These are phyloP conservation scores for Phenganax marumi DNA, from an alignment of 92 coral and sea anemone genomes.

Conservation along the genomic window DNA sequence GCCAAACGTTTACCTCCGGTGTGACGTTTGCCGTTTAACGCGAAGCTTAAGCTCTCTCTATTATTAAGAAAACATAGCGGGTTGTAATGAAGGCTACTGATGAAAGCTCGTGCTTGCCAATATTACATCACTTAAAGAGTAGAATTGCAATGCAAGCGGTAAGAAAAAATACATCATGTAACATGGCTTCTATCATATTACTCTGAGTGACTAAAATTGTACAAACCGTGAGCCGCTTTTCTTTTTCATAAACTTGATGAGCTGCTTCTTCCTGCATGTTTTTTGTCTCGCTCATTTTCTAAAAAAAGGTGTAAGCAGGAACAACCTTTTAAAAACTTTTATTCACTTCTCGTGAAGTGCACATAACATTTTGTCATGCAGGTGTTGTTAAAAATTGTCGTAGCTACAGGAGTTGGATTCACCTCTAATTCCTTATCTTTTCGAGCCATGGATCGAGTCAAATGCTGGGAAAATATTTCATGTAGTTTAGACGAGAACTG, in stretches of 20 bases:
- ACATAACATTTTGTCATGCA: neutral
- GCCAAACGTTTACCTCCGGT: too few species aligned
- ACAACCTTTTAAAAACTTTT: neutral
- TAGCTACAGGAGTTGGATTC: too few species aligned
- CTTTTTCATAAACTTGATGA: conserved; percentile 17
- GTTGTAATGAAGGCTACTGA: too few species aligned
- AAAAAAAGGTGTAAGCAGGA: neutral
- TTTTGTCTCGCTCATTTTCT: conserved; percentile 24
- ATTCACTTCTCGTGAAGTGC: neutral
- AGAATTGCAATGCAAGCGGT: too few species aligned
- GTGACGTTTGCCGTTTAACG: too few species aligned
- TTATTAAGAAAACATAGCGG: too few species aligned
- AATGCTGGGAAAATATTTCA: conserved; percentile 22
- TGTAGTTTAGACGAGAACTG: neutral
- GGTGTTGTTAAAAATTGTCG: neutral
- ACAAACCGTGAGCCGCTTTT: conserved; percentile 36
- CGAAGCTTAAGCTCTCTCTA: too few species aligned
- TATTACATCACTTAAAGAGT: too few species aligned
- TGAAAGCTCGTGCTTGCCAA: too few species aligned
- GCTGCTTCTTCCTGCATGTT: conserved; percentile 2
- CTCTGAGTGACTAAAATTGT: neutral
- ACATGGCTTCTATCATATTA: neutral
- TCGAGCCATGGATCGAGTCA: conserved; percentile 29
- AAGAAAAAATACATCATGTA: too few species aligned
- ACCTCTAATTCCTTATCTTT: conserved; percentile 38